A percentile compares a stretch with the other conserved stretches of the same genome.
phyloP scores from a whole-genome alignment of 2,888 invertebrate genomes.

The Troides oblongomaculatus region DNA sequence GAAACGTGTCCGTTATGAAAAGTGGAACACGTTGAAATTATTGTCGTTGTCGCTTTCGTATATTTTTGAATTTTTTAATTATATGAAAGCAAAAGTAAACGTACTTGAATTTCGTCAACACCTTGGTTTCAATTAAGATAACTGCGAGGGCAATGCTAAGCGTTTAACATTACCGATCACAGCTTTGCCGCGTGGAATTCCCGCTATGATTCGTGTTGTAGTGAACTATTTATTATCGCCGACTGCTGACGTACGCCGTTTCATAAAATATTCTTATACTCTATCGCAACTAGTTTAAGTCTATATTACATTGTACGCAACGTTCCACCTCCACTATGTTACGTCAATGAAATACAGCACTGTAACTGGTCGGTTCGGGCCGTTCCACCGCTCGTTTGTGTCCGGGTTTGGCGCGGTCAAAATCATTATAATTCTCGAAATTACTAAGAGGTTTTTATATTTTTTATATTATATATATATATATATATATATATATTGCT shows the following conservation, averaged over 20 bases:
- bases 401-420: slow-evolving; percentile 70
- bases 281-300: slow-evolving; percentile 52
- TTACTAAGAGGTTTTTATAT: slow-evolving; percentile 47
- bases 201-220: slow-evolving; percentile 73
- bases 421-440: slow-evolving; percentile 47
- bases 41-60: neutral
- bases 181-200: slow-evolving; percentile 75
- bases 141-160: slow-evolving; percentile 54
- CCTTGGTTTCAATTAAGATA: slow-evolving; percentile 44
- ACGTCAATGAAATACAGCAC: slow-evolving; percentile 77
- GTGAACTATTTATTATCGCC: slow-evolving; percentile 77
- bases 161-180: slow-evolving; percentile 72
- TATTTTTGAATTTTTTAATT: neutral
- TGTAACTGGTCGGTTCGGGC: slow-evolving; percentile 70
- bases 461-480: neutral
- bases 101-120: slow-evolving; percentile 35
- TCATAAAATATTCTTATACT: slow-evolving; percentile 46
- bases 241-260: slow-evolving; percentile 64
- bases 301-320: slow-evolving; percentile 54
- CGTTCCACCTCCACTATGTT: slow-evolving; percentile 67
- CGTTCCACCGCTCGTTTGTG: slow-evolving; percentile 65
- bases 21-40: neutral
- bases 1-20: neutral
- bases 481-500: neutral
- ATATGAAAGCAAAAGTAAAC: neutral